Evolutionary conservation across 2,888 invertebrate genomes (phyloP).

Genomic region (Eristalinus sepulchralis): DNA sequence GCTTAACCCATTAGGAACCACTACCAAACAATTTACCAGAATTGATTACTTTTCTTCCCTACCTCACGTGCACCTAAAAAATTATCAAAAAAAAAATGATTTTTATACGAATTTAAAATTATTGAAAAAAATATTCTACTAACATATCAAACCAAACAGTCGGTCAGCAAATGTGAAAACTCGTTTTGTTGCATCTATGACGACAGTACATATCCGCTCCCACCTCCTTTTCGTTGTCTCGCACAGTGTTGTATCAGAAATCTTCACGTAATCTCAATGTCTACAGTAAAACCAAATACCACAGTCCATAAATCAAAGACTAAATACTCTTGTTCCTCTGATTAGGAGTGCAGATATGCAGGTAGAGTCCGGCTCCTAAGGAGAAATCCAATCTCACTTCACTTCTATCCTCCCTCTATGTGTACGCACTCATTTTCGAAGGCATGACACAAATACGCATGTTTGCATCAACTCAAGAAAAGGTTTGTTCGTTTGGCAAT

Average conservation of each 20-base stretch:
- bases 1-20: no score
- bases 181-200: background rate
- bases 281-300: constrained; percentile 42
- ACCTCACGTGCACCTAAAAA: no score
- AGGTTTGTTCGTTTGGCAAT: constrained; percentile 66
- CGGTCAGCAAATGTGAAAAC: background rate
- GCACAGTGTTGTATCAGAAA: background rate
- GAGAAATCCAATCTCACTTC: constrained; percentile 44
- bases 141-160: background rate
- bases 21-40: no score
- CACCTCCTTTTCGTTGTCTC: background rate
- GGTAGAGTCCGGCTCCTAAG: constrained; percentile 32
- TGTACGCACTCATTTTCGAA: constrained; percentile 18
- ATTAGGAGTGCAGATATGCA: constrained; percentile 56
- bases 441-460: constrained; percentile 60
- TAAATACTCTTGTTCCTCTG: constrained; percentile 52
- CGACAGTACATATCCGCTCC: background rate
- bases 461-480: constrained; percentile 58
- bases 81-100: no score
- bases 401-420: background rate
- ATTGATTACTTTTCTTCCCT: no score
- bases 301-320: constrained; percentile 64
- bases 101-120: no score
- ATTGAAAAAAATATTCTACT: no score
- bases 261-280: constrained; percentile 31